phyloP scores from a whole-genome alignment of 2,888 invertebrate genomes.

The Melangyna quadrimaculata region DNA sequence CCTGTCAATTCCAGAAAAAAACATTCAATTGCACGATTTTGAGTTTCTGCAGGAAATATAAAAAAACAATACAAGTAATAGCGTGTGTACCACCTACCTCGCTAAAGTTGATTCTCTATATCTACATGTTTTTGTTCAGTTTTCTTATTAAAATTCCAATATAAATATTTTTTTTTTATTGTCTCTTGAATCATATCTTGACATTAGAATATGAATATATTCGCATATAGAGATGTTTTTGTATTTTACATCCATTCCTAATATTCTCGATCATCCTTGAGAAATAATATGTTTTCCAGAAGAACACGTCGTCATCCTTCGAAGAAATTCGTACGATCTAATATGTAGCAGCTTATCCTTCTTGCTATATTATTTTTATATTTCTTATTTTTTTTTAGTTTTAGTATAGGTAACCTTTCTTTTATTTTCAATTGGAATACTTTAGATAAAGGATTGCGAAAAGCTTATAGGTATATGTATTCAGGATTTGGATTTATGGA shows the following conservation, averaged over 20 bases:
- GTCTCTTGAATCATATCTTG: conserved; percentile 66
- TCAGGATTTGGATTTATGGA: conserved; percentile 47
- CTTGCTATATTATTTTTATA: conserved; percentile 18
- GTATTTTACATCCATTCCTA: conserved; percentile 11
- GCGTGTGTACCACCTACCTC: conserved; percentile 28
- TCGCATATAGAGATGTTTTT: conserved; percentile 44
- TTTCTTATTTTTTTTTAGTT: conserved; percentile 34
- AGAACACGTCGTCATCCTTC: conserved; percentile 45
- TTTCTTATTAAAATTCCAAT: conserved; percentile 70
- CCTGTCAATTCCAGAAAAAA: conserved; percentile 59
- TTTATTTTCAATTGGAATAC: conserved; percentile 56
- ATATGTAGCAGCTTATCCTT: conserved; percentile 59
- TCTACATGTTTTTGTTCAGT: conserved; percentile 45
- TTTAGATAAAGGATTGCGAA: conserved; percentile 57
- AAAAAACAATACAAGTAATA: conserved; percentile 50
- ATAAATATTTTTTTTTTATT: conserved; percentile 64
- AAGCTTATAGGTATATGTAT: conserved; percentile 24
- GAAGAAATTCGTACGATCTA: conserved; percentile 45
- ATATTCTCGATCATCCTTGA: conserved; percentile 66
- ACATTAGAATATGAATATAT: conserved; percentile 61
- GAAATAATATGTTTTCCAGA: conserved; percentile 53
- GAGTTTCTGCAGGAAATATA: conserved; percentile 60
- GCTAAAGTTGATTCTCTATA: not conserved
- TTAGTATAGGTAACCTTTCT: conserved; percentile 24
- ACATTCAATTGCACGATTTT: conserved; percentile 60